Conservation (phyloP, 2,113 vertebrate genomes). For the Cyprichromis sp. region DNA sequence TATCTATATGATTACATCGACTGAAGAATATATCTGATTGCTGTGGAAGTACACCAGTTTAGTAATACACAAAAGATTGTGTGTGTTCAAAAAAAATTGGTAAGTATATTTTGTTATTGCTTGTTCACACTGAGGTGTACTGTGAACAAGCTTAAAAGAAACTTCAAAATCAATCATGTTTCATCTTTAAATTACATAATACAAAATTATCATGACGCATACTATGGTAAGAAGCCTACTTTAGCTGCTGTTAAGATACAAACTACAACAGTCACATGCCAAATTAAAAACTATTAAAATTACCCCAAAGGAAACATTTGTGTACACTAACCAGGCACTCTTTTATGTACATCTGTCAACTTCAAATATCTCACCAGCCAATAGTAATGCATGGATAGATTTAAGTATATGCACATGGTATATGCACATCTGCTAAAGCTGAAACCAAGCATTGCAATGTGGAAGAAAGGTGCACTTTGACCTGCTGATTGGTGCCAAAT, state of each 20-base stretch:
- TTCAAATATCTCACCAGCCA: not conserved
- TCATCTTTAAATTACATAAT: not conserved
- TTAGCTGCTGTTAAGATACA: not conserved
- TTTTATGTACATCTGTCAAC: not conserved
- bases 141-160: not conserved
- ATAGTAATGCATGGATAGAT: not conserved
- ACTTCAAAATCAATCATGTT: not conserved
- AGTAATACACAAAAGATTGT: not conserved
- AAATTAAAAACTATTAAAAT: not conserved
- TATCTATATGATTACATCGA: not conserved
- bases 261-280: not conserved
- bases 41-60: not conserved
- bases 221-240: not conserved
- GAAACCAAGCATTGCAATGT: not conserved
- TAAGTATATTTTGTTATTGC: not conserved
- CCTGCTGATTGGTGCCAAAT: not conserved
- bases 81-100: not conserved
- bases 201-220: not conserved
- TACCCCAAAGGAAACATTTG: not conserved
- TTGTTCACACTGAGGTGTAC: not conserved
- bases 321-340: not conserved
- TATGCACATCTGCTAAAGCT: not conserved
- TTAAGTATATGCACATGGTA: not conserved
- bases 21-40: not conserved
- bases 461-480: not conserved